Conservation (phyloP, 1,140 invertebrate species). For the Anastrepha obliqua region DNA sequence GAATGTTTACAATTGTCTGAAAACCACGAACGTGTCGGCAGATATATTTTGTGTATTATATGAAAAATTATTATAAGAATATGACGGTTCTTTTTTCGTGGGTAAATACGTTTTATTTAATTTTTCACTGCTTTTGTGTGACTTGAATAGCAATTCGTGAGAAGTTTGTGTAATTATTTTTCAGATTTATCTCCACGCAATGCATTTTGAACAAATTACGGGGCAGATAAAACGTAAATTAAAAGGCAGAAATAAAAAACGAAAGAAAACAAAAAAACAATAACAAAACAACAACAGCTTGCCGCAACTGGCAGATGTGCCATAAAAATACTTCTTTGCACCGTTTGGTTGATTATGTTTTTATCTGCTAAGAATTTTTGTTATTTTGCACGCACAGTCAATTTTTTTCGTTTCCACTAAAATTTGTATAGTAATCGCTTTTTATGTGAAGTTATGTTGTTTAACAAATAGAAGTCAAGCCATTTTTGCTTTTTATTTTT, state of each 20-base stretch:
- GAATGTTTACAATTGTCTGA: background rate
- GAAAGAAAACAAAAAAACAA: no score
- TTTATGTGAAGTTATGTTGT: background rate
- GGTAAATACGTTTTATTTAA: no score
- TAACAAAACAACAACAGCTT: no score
- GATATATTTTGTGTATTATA: background rate
- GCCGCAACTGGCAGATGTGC: background rate
- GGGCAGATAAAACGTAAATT: background rate
- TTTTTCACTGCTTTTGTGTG: background rate
- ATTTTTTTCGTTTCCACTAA: background rate
- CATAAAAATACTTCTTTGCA: background rate
- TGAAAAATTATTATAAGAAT: background rate
- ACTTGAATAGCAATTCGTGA: background rate
- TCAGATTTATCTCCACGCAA: no score
- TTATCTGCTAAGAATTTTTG: background rate
- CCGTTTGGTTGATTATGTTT: background rate
- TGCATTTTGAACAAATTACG: background rate
- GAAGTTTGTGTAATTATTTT: background rate
- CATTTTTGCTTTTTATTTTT: background rate
- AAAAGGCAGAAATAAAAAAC: no score
- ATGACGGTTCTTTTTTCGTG: no score
- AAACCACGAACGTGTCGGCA: background rate
- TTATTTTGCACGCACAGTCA: background rate
- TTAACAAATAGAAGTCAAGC: conserved; percentile 7
- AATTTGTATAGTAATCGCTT: background rate